Base-by-base conservation (phyloP, 2,888 invertebrate species). In the Malacosoma neustria region DNA sequence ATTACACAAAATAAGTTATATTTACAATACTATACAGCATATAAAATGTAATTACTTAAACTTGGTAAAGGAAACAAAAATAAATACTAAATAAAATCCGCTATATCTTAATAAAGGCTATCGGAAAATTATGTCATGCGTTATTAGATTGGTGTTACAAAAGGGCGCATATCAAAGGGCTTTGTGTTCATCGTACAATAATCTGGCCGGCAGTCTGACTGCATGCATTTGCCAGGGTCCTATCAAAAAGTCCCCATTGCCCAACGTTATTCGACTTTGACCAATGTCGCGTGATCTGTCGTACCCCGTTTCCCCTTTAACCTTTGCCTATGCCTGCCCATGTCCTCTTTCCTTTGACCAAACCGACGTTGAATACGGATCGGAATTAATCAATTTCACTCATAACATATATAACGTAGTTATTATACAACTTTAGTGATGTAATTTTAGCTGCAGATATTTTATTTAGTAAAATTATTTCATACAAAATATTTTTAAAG, bases 181-280 rank as follows among this genome's bases (percentile, higher is more conserved):
- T 55, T 61, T 57, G 68, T 65, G 57, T 56, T 49, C 49, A 51
- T 57, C 52, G 56, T 57, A 60, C 53, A 57, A 61, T 64, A 63
- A 65, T 65, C 61, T 59, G 46, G 42, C 46, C 42, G 22, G 22
- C 14, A 35, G 11, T 46, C 49, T 51, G 61, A 60, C 63, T 63
- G 66, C 53, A 48, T 54, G 54, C 54, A 54, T 50, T 48, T 48
- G 48, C 45, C 43, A 42, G 15, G 45, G 45, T 45, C 55, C 61
- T 61, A 67, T 69, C 73, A 65, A 74, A 73, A 73, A 73, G 71
- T 72, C 67, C 61, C 53, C 59, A 51, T 57, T 48, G 32, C 22
- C 35, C 34, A 42, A 47, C 45, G 55, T 54, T 57, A 55, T 57
- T 50, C 50, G 59, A 62, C 71, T 72, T 71, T 72, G 69, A 73